Base-by-base conservation (phyloP, 2,113 vertebrate species). In the Marmota flaviventris region DNA sequence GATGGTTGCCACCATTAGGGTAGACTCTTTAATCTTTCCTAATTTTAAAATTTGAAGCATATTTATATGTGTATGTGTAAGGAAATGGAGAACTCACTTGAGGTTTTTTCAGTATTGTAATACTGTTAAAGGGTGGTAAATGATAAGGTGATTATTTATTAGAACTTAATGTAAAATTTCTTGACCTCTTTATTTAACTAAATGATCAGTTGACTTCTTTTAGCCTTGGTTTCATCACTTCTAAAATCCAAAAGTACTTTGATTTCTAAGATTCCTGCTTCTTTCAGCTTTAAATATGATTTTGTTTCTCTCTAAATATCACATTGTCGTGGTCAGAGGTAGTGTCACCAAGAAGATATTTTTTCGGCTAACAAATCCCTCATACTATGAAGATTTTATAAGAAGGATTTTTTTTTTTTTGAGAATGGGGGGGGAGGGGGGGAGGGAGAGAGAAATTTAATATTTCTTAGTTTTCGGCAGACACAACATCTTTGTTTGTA, bases 241-340 rank as follows among this genome's bases (percentile, higher is more conserved):
- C n/a, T n/a, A n/a, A n/a, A n/a, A n/a, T n/a, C n/a, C n/a, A n/a
- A n/a, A n/a, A n/a, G n/a, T n/a, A n/a, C n/a, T n/a, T n/a, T n/a
- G n/a, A n/a, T n/a, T 75, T 72, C 67, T 86, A 3, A 89, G 34
- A n/a, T 70, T 67, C 3, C 61, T 63, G 61, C 61, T 63, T 24
- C 37, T 82, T 63, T 78, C 39, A 86, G 53, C 27, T 91, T 96
- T 83, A 93, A 72, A 18, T 91, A 18, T 78, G 76, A 58, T 90
- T 93, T 85, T 92, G 48, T 92, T 97, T 96, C 12, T 85, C 4
- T 14, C 32, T 4, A 92, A 25, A 95, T 22, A 67, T 14, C 39
- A 69, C 34, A 29, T 69, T 83, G 70, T 95, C 13, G 29, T 48
- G 53, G 81, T 90, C 48, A 65, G 10, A 8, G 24, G 56, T 82